Evolutionary conservation across 2,113 vertebrate species (phyloP).

Genomic region (Panthera uncia): DNA sequence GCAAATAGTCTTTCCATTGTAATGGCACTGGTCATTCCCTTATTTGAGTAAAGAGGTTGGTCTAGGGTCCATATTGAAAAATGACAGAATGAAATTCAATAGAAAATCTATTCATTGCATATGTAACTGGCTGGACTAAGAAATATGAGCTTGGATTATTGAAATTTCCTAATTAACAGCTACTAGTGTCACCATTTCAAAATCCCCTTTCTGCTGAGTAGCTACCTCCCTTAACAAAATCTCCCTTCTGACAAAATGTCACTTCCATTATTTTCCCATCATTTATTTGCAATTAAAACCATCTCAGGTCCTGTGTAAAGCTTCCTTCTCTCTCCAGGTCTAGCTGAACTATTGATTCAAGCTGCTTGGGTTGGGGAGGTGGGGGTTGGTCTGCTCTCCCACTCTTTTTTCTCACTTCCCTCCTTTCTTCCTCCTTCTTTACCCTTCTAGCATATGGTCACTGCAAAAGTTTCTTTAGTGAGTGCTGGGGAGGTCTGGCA

Average conservation of each 20-base stretch:
- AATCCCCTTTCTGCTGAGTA: not conserved
- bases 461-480: not conserved
- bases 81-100: not conserved
- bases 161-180: not conserved
- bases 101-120: not conserved
- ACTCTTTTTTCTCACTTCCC: not conserved
- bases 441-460: not conserved
- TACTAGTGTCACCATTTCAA: conserved; percentile 18
- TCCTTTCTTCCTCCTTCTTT: not conserved
- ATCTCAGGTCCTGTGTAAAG: not conserved
- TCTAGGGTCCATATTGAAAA: not conserved
- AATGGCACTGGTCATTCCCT: not conserved
- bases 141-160: not conserved
- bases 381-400: not conserved
- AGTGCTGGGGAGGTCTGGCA: not conserved
- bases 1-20: conserved; percentile 7
- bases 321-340: not conserved
- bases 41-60: not conserved
- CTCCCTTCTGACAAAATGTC: not conserved
- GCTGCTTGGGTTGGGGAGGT: not conserved
- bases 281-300: not conserved
- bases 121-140: not conserved
- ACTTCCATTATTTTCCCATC: not conserved
- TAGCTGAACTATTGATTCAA: not conserved
- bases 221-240: not conserved